Evolutionary conservation across 1,140 invertebrate species (phyloP).

Genomic region (Drosophila orena): DNA sequence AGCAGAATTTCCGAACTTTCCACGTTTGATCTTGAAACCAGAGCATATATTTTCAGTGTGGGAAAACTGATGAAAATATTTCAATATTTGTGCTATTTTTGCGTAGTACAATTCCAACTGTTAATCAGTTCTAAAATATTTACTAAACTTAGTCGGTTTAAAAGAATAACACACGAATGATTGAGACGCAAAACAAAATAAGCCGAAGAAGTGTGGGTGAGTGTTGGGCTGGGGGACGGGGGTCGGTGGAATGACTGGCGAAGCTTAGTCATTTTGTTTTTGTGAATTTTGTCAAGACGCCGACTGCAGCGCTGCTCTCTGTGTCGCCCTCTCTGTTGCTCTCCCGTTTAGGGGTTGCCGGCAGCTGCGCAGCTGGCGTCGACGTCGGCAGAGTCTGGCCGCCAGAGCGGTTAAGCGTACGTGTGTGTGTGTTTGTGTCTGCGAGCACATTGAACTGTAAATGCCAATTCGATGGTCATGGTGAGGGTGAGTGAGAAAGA

Average conservation of each 20-base stretch:
- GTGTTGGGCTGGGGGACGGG: conserved; percentile 14
- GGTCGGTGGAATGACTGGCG: conserved; percentile 17
- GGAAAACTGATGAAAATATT: background rate
- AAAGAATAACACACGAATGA: conserved; percentile 27
- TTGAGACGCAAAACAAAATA: conserved; percentile 62
- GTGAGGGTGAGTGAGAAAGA: conserved; percentile 53
- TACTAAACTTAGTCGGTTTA: conserved; percentile 8
- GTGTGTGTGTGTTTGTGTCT: conserved; percentile 12
- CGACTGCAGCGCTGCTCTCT: conserved; percentile 41
- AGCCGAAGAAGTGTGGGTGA: conserved; percentile 7
- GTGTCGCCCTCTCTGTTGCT: conserved; percentile 31
- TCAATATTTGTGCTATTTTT: background rate
- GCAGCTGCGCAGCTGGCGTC: conserved; percentile 64
- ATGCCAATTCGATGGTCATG: conserved; percentile 81
- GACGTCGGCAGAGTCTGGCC: conserved; percentile 61
- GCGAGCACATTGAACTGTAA: conserved; percentile 81
- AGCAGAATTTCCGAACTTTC: background rate
- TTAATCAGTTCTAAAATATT: conserved; percentile 21
- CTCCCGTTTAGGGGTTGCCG: conserved; percentile 72
- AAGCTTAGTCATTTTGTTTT: conserved; percentile 79
- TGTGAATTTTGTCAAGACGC: conserved; percentile 74
- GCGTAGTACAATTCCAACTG: conserved; percentile 1
- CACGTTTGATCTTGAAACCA: background rate
- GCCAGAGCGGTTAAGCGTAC: background rate
- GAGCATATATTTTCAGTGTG: background rate